Evolutionary conservation across 2,888 invertebrate species (phyloP).

Genomic region (Sesamia inferens): DNA sequence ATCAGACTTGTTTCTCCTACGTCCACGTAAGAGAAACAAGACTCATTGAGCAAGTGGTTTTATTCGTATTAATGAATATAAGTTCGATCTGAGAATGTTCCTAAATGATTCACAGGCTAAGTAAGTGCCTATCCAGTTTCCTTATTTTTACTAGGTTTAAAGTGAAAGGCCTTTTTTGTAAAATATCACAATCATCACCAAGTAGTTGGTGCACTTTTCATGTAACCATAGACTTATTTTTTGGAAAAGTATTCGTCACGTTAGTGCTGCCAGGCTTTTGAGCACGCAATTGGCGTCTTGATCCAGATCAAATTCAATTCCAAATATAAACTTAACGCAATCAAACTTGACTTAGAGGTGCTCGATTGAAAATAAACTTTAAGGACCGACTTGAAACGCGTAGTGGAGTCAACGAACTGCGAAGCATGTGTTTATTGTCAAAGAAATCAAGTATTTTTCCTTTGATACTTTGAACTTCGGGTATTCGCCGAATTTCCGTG

Average conservation of each 20-base stretch:
- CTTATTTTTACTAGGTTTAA: not conserved
- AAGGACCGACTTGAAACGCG: slow-evolving; percentile 27
- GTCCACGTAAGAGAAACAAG: no score
- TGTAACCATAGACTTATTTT: not conserved
- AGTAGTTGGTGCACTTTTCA: not conserved
- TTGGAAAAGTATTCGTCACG: not conserved
- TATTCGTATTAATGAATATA: not conserved
- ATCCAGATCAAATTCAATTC: slow-evolving; percentile 23
- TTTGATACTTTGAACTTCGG: slow-evolving; percentile 41
- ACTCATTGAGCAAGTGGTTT: no score
- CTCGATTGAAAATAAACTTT: slow-evolving; percentile 50
- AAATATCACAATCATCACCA: not conserved
- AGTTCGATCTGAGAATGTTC: no score
- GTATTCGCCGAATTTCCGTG: slow-evolving; percentile 34
- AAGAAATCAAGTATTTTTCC: slow-evolving; percentile 52
- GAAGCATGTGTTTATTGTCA: slow-evolving; percentile 52
- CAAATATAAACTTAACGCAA: slow-evolving; percentile 44
- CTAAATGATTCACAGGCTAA: not conserved
- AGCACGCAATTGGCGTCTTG: not conserved
- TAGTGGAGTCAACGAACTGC: slow-evolving; percentile 55
- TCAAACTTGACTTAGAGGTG: slow-evolving; percentile 47
- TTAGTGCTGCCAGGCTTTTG: not conserved
- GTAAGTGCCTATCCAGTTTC: not conserved
- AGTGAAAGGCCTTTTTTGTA: not conserved
- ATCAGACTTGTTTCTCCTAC: no score